Conservation (phyloP, 53 echinoderm and acorn worm genomes). For the Paelopatides confundens region DNA sequence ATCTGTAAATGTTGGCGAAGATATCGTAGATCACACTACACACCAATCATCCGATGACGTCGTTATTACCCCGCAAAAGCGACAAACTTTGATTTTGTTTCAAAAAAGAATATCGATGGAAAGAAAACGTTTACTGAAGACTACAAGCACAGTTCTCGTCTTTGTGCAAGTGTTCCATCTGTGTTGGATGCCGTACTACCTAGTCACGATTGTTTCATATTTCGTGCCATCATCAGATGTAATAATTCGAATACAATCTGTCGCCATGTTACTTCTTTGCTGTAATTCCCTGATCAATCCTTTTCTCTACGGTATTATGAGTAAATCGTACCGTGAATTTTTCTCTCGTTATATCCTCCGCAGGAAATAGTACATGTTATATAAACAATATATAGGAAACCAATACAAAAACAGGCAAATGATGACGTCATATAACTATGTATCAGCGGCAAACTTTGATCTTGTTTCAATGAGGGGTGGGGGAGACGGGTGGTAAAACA, state of each 20-base stretch:
- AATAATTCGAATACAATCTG: not conserved
- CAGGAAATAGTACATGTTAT: not conserved
- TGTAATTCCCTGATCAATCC: slow-evolving; percentile 50
- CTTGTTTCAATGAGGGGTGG: no score
- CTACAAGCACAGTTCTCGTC: not conserved
- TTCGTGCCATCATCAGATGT: not conserved
- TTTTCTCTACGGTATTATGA: slow-evolving; percentile 35
- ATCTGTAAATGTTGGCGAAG: no score
- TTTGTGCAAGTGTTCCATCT: slow-evolving; percentile 18
- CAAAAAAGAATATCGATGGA: not conserved
- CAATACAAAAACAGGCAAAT: no score
- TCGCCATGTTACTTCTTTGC: not conserved
- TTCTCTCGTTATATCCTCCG: not conserved
- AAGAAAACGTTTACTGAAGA: slow-evolving; percentile 1
- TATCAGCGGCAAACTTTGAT: no score
- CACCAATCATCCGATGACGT: not conserved
- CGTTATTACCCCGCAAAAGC: not conserved
- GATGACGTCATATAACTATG: no score
- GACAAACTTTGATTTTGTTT: not conserved
- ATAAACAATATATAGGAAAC: no score
- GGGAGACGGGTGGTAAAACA: no score
- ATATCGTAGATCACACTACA: not conserved
- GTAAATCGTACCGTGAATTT: slow-evolving; percentile 22
- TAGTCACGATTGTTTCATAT: not conserved
- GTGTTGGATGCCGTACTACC: slow-evolving; percentile 39